A percentile compares a stretch with the other conserved stretches of the same genome.
phyloP scores from a whole-genome alignment of 2,113 vertebrate species.

The Raphicerus campestris region DNA sequence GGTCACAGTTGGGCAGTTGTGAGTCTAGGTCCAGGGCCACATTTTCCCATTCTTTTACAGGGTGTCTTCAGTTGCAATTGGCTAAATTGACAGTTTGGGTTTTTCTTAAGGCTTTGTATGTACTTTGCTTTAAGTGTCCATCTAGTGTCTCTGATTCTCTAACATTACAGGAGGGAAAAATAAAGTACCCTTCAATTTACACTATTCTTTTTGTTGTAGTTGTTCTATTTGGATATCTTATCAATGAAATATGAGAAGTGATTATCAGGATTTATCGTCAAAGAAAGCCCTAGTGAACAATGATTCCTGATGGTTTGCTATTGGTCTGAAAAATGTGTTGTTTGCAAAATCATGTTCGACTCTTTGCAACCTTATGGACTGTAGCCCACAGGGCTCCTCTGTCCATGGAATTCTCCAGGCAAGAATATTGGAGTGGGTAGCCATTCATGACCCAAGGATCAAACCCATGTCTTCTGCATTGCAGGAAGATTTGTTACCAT shows the following conservation, averaged over 20 bases:
- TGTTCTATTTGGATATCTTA: background rate
- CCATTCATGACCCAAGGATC: background rate
- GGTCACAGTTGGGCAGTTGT: background rate
- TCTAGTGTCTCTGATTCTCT: background rate
- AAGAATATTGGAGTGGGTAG: background rate
- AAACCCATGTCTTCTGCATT: background rate
- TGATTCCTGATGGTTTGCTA: background rate
- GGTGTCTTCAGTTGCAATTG: background rate
- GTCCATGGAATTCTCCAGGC: background rate
- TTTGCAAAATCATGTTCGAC: background rate
- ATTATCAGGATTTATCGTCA: background rate
- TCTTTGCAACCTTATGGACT: background rate
- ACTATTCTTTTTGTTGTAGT: background rate
- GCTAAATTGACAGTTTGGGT: background rate
- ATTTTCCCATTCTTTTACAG: background rate
- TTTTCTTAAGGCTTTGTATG: background rate
- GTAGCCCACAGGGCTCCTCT: background rate
- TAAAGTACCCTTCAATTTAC: background rate
- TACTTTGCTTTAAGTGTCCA: background rate
- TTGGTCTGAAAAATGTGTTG: background rate
- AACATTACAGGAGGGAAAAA: background rate
- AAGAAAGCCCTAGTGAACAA: background rate
- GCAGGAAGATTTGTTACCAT: background rate
- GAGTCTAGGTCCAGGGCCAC: fast-evolving
- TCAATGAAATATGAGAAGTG: background rate